Evolutionary conservation across 2,113 vertebrate genomes (phyloP).

Genomic region (Lucifuga dentata): DNA sequence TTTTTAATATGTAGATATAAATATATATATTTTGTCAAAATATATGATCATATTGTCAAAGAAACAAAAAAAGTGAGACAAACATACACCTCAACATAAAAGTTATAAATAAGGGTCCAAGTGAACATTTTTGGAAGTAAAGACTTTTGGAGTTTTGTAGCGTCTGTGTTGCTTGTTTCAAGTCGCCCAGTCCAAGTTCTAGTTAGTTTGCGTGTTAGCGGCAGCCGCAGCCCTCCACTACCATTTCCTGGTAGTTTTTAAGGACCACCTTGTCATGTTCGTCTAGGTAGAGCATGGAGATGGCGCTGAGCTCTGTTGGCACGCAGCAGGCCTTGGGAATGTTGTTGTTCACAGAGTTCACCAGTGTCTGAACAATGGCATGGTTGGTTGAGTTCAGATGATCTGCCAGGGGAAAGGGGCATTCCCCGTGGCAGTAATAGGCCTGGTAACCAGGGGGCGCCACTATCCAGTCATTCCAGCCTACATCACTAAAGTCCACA

Average conservation of each 20-base stretch:
- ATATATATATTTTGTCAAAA: constrained; percentile 99
- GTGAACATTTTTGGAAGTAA: constrained; percentile 79
- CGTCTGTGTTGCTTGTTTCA: constrained; percentile 48
- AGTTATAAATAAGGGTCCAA: constrained; percentile 98
- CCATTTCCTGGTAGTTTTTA: constrained; percentile 99
- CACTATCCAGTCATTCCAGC: constrained; percentile 99
- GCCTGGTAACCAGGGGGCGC: constrained; percentile 97
- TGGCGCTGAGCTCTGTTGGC: constrained; percentile 98
- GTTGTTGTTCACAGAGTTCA: constrained; percentile 98
- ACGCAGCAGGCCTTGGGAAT: constrained; percentile 98
- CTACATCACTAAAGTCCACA: constrained; percentile 98
- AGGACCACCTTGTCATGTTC: constrained; percentile 99
- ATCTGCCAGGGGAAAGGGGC: constrained; percentile 96
- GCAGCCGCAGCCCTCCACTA: constrained; percentile 98
- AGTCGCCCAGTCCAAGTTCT: constrained; percentile 45
- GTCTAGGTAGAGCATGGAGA: constrained; percentile 98
- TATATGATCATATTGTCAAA: constrained; percentile 99
- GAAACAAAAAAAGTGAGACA: constrained; percentile 86
- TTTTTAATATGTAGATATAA: constrained; percentile 99
- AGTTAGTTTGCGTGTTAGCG: constrained; percentile 85
- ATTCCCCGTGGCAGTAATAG: constrained; percentile 98
- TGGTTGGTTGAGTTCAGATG: constrained; percentile 99
- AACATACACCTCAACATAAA: constrained; percentile 89
- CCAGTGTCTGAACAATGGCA: constrained; percentile 98
- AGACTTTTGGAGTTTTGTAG: constrained; percentile 58